Base-by-base conservation (phyloP, 2,113 vertebrate species). In the Oostethus manadensis region DNA sequence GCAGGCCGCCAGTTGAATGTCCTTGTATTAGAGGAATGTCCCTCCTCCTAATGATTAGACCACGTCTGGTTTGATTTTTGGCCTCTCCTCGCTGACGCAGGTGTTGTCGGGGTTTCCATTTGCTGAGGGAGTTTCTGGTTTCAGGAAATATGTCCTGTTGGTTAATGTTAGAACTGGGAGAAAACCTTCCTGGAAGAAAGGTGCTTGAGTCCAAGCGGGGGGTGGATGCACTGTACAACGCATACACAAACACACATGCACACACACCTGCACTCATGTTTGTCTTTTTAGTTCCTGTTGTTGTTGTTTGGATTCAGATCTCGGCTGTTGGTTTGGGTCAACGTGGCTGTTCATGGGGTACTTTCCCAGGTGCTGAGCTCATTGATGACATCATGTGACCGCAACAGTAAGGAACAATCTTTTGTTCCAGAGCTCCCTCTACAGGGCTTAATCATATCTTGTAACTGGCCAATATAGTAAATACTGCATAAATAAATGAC, bases 131-230 rank as follows among this genome's bases (percentile, higher is more conserved):
- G 84, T 83, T 72, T 90, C 80, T 76, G 66, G 86, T 90, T 90
- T 86, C 88, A 89, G 84, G 86, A 90, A 88, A 84, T 84, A 66
- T 74, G 79, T 74, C 82, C 83, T 81, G 80, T 84, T 88, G 84
- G 79, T 82, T 86, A 87, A 87, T 84, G 79, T 83, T 80, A 77
- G 71, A 86, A 68, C 82, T 83, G 83, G 80, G 82, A 82, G 68
- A 82, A 83, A 84, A 83, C 47, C 57, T 81, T 82, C 66, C 62
- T 86, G 80, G 76, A 82, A 74, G 65, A 70, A 81, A 71, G 70
- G 72, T 72, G 67, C 63, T 51, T 68, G 74, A 77, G 71, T 84
- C 79, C 72, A 71, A 70, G 61, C 62, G 58, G 56, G 70, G 68
- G 53, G 62, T 74, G 57, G 58, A 38, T 7, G 22, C 40, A 45